Evolutionary conservation across 2,797 vertebrate species (phyloP).

Genomic region (Gadopsis marmoratus): DNA sequence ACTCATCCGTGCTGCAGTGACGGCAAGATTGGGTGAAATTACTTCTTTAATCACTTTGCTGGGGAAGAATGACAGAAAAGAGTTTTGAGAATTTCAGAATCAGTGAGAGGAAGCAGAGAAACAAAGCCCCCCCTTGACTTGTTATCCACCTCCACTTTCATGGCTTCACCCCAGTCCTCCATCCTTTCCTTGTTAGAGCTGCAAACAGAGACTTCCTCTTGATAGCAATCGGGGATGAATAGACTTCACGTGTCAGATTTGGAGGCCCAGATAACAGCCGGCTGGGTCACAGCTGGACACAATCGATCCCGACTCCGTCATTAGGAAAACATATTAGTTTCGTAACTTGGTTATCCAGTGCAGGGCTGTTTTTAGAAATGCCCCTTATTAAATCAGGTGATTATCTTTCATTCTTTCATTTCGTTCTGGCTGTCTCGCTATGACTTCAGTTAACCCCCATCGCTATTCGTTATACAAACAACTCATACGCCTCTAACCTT

Average conservation of each 20-base stretch:
- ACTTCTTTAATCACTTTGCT: neutral
- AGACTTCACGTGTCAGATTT: constrained; percentile 68
- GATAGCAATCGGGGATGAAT: constrained; percentile 71
- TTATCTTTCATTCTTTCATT: neutral
- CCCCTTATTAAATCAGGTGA: constrained; percentile 13
- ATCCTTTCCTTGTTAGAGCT: constrained; percentile 67
- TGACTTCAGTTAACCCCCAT: too few relatives aligned
- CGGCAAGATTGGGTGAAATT: constrained; percentile 9
- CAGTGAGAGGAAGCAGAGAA: constrained; percentile 24
- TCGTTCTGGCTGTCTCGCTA: neutral
- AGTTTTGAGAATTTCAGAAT: neutral
- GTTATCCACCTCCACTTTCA: constrained; percentile 18
- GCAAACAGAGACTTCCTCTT: constrained; percentile 72
- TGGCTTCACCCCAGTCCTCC: constrained; percentile 23
- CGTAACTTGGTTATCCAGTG: constrained; percentile 22
- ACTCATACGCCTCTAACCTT: neutral
- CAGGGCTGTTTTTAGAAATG: constrained; percentile 27
- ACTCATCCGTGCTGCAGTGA: neutral
- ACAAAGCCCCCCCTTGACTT: constrained; percentile 14
- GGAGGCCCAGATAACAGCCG: constrained; percentile 31
- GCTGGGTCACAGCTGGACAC: constrained; percentile 57
- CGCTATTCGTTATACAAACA: neutral
- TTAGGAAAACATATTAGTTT: constrained; percentile 31
- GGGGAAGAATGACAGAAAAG: neutral
- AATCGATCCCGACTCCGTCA: constrained; percentile 45